phyloP scores from a whole-genome alignment of 2,888 invertebrate genomes.

The Trichopria drosophilae region DNA sequence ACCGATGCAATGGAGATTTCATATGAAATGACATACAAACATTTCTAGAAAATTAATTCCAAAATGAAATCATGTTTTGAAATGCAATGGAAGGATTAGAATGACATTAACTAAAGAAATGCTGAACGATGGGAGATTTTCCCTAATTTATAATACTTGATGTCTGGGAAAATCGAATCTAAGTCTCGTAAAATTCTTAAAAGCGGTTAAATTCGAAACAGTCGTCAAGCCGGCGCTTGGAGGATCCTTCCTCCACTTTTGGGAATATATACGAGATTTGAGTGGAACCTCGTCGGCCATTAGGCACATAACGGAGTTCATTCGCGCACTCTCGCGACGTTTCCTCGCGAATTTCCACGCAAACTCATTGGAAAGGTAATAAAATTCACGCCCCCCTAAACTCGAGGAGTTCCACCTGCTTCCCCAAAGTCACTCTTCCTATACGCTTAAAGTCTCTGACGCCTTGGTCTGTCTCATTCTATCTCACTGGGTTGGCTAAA shows the following conservation, averaged over 20 bases:
- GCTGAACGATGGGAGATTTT: too few species aligned
- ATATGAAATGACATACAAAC: too few species aligned
- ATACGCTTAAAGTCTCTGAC: too few species aligned
- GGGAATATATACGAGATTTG: slow-evolving; percentile 23
- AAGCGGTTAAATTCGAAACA: neutral
- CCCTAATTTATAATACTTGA: too few species aligned
- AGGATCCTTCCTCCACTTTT: neutral
- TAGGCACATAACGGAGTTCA: slow-evolving; percentile 45
- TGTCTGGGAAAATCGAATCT: slow-evolving; percentile 8
- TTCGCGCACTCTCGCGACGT: slow-evolving; percentile 35
- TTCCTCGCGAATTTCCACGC: slow-evolving; percentile 48
- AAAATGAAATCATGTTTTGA: too few species aligned
- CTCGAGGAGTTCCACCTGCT: slow-evolving; percentile 34
- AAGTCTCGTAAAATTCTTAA: slow-evolving; percentile 17
- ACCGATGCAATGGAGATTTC: too few species aligned
- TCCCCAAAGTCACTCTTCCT: slow-evolving; percentile 6
- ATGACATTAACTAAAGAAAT: too few species aligned
- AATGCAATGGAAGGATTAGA: too few species aligned
- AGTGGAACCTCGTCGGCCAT: slow-evolving; percentile 36
- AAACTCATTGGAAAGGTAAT: slow-evolving; percentile 48
- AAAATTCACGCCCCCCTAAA: slow-evolving; percentile 48
- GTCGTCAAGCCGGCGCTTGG: slow-evolving; percentile 1
- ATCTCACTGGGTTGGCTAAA: too few species aligned
- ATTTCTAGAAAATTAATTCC: too few species aligned
- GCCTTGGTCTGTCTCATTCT: neutral